Evolutionary conservation across 2,797 vertebrate species (phyloP).

Genomic region (Sternarchorhynchus goeldii): DNA sequence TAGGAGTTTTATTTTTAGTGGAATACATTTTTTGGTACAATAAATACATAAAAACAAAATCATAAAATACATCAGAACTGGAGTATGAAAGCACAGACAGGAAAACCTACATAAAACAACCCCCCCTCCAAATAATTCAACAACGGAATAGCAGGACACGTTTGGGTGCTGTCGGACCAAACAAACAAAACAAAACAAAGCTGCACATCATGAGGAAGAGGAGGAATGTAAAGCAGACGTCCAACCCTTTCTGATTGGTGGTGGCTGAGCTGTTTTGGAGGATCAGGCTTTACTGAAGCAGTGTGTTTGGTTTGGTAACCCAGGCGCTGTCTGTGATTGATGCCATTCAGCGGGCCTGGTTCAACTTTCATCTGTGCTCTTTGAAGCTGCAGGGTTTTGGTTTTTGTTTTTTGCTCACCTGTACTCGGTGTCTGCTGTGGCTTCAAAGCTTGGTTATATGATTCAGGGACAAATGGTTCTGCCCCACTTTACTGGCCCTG

Average conservation of each 20-base stretch:
- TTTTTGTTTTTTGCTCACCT: constrained; percentile 59
- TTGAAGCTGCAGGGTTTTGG: constrained; percentile 65
- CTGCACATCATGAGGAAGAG: too few relatives aligned
- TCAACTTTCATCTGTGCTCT: constrained; percentile 63
- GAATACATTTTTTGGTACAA: too few relatives aligned
- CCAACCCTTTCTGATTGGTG: not conserved
- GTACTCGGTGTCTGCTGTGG: constrained; percentile 63
- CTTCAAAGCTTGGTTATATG: constrained; percentile 47
- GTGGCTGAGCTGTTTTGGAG: constrained; percentile 15
- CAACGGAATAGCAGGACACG: not conserved
- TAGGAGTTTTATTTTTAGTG: too few relatives aligned
- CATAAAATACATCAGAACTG: too few relatives aligned
- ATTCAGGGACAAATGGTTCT: constrained; percentile 6
- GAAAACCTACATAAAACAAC: too few relatives aligned
- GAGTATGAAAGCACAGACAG: too few relatives aligned
- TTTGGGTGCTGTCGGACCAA: not conserved
- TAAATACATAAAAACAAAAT: too few relatives aligned
- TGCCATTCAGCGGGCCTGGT: constrained; percentile 62
- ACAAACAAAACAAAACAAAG: too few relatives aligned
- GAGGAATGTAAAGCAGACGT: not conserved
- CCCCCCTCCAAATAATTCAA: too few relatives aligned
- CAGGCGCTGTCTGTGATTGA: constrained; percentile 59
- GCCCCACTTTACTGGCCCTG: not conserved
- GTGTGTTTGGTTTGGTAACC: constrained; percentile 4
- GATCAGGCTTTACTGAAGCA: constrained; percentile 33